A percentile compares a stretch with the other conserved stretches of the same genome.
These are phyloP conservation scores for Rhinoraja longicauda DNA, from an alignment of 2,797 vertebrate species.

Conservation along the genomic window DNA sequence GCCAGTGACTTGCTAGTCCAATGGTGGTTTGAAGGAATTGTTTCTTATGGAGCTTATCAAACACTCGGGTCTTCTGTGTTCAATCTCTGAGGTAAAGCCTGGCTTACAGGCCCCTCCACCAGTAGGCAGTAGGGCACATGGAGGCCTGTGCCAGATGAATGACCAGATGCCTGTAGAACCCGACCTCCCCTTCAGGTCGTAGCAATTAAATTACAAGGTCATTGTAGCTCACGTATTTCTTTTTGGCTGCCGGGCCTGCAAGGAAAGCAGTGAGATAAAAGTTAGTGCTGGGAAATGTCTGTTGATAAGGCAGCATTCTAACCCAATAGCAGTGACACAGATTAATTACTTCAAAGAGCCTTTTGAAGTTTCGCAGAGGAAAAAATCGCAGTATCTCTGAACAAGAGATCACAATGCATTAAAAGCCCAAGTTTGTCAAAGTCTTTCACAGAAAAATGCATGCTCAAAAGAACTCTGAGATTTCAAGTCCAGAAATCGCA, in stretches of 20 bases:
- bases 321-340: not conserved
- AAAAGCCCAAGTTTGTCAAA: not conserved
- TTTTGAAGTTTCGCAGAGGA: not conserved
- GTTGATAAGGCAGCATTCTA: not conserved
- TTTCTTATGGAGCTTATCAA: constrained; percentile 50
- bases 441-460: not conserved
- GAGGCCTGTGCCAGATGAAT: constrained; percentile 52
- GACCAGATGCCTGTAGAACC: constrained; percentile 52
- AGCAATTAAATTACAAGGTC: constrained; percentile 79
- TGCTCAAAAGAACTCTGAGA: not conserved
- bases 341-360: not conserved
- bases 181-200: constrained; percentile 51
- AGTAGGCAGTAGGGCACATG: constrained; percentile 47
- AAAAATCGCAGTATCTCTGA: not conserved
- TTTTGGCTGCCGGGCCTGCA: constrained; percentile 83
- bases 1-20: constrained; percentile 53
- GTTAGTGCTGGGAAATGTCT: not conserved
- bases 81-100: constrained; percentile 46
- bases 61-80: constrained; percentile 50
- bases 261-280: constrained; percentile 15
- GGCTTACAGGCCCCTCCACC: constrained; percentile 42
- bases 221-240: constrained; percentile 89
- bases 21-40: constrained; percentile 44
- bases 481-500: not conserved
- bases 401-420: not conserved